phyloP scores from a whole-genome alignment of 64 coral and sea anemone genomes.

The Platygyra sinensis region DNA sequence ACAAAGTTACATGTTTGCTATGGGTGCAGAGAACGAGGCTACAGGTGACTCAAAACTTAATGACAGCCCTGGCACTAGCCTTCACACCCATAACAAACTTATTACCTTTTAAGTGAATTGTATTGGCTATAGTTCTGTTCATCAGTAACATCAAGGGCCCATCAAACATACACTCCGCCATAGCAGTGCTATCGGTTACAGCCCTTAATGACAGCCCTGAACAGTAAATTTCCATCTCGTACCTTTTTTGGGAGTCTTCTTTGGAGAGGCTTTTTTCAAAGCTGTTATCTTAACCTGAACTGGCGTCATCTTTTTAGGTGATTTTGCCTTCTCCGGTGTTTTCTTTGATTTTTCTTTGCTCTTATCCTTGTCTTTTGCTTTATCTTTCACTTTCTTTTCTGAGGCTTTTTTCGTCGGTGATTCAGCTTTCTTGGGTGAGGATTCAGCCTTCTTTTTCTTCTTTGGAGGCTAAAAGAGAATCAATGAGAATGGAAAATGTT shows the following conservation, averaged over 20 bases:
- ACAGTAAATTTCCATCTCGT: neutral
- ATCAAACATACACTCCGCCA: too few species aligned
- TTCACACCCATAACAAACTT: too few species aligned
- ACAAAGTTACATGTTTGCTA: too few species aligned
- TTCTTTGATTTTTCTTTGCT: slow-evolving; percentile 56
- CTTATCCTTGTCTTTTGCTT: slow-evolving; percentile 56
- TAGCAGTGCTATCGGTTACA: too few species aligned
- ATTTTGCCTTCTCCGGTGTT: slow-evolving; percentile 32
- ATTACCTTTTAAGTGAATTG: too few species aligned
- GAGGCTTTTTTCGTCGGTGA: slow-evolving; percentile 58
- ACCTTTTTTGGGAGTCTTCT: slow-evolving; percentile 91
- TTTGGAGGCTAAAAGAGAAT: slow-evolving; percentile 69
- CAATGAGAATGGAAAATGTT: neutral
- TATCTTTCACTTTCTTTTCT: slow-evolving; percentile 49
- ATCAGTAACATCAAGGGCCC: too few species aligned
- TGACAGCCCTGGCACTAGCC: too few species aligned
- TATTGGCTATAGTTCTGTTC: too few species aligned
- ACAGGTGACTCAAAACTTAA: too few species aligned
- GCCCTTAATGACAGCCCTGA: too few species aligned
- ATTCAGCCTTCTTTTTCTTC: slow-evolving; percentile 82
- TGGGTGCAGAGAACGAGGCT: too few species aligned
- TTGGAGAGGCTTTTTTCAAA: slow-evolving; percentile 70
- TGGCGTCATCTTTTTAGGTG: slow-evolving; percentile 75
- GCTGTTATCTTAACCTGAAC: slow-evolving; percentile 90
- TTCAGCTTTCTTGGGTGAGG: slow-evolving; percentile 50